Percentiles rank a stretch among this genome's conserved stretches.
Conservation (phyloP, 2,888 invertebrate genomes). For the Abscondita cerata region DNA sequence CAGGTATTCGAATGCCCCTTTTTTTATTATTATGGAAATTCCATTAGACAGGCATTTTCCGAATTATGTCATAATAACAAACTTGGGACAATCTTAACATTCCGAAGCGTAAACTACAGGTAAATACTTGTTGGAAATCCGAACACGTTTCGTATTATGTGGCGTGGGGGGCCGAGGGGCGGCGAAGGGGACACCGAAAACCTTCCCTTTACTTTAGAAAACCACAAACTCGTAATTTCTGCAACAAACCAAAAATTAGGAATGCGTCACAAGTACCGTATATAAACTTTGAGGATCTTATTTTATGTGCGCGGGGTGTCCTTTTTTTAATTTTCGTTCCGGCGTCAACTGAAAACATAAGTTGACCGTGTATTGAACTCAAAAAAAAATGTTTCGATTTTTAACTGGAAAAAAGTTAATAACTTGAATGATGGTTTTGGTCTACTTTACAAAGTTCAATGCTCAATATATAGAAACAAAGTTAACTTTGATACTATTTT, state of each 20-base stretch:
- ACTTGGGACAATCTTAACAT: constrained; percentile 37
- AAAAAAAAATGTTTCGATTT: no score
- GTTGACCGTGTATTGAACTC: no score
- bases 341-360: no score
- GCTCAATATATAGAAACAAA: no score
- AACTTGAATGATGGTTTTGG: no score
- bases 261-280: constrained; percentile 14
- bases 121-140: constrained; percentile 36
- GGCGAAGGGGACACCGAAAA: no score
- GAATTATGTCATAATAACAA: constrained; percentile 37
- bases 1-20: constrained; percentile 23
- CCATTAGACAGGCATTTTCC: constrained; percentile 28
- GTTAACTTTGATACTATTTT: no score
- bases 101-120: constrained; percentile 33
- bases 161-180: constrained; percentile 16
- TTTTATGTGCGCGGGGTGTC: no score
- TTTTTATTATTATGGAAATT: constrained; percentile 32
- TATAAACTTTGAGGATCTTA: neutral
- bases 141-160: constrained; percentile 35
- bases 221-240: constrained; percentile 27
- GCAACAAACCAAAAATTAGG: constrained; percentile 18
- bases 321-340: no score
- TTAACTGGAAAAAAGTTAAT: no score
- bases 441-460: no score
- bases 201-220: constrained; percentile 15